Conservation (phyloP, 92 coral and sea anemone genomes). For the Montipora capitata region DNA sequence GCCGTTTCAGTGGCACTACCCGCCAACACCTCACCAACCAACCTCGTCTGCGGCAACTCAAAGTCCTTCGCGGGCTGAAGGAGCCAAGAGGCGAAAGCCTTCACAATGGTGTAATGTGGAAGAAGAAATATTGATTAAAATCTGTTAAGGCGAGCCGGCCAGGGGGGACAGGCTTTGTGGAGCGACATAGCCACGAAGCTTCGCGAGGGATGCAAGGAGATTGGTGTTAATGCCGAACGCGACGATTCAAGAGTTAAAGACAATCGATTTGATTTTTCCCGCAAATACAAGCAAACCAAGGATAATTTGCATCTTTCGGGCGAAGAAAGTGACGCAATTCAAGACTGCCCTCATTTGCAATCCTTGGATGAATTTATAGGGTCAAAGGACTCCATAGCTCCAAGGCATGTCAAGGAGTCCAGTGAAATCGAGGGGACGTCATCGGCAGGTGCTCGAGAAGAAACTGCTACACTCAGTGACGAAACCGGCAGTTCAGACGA, state of each 20-base stretch:
- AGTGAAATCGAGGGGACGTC: background rate
- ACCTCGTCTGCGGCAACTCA: too few relatives aligned
- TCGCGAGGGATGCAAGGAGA: too few relatives aligned
- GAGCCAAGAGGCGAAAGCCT: too few relatives aligned
- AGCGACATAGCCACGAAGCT: too few relatives aligned
- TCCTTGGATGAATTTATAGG: constrained; percentile 11
- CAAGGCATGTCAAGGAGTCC: background rate
- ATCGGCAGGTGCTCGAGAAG: background rate
- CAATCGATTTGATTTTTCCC: background rate
- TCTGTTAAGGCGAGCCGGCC: background rate
- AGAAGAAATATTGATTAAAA: background rate
- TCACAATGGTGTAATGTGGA: background rate
- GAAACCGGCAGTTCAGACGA: too few relatives aligned
- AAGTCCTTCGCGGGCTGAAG: too few relatives aligned
- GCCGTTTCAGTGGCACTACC: too few relatives aligned
- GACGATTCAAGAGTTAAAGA: background rate
- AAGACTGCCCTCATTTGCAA: constrained; percentile 13
- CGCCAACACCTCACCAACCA: too few relatives aligned
- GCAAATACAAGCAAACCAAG: constrained; percentile 5
- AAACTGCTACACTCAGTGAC: background rate
- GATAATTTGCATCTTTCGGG: constrained; percentile 3
- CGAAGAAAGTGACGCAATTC: background rate
- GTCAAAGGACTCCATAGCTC: background rate
- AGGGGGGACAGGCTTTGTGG: constrained; percentile 7
- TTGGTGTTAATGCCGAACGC: too few relatives aligned